Conservation (phyloP, 2,797 vertebrate species). For the Semotilus atromaculatus region DNA sequence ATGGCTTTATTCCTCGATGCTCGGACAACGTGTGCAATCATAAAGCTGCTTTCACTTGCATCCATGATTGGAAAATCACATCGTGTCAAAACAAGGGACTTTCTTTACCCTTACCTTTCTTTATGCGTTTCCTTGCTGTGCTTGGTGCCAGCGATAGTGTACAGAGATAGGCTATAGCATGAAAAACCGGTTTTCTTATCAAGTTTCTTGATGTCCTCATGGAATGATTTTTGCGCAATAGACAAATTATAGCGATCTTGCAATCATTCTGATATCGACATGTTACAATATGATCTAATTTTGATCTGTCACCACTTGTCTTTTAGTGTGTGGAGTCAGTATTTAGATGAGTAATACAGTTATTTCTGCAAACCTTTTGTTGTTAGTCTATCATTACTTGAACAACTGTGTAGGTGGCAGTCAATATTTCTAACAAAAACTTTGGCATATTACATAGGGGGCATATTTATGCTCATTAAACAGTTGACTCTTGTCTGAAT, state of each 20-base stretch:
- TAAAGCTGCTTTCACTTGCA: background rate
- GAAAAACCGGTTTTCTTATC: slow-evolving; percentile 7
- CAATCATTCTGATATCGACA: background rate
- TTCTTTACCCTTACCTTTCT: background rate
- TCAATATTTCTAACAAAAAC: background rate
- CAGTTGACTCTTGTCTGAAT: background rate
- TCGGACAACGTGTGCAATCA: background rate
- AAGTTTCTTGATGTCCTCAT: background rate
- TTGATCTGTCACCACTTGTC: background rate
- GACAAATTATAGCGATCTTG: background rate
- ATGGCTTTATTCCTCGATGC: background rate
- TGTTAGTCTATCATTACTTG: background rate
- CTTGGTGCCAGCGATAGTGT: background rate
- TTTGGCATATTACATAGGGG: background rate
- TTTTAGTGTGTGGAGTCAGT: background rate
- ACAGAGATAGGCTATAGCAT: background rate
- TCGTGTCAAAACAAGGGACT: slow-evolving; percentile 2
- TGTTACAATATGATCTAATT: background rate
- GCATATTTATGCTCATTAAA: background rate
- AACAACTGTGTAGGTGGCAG: background rate
- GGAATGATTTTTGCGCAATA: background rate
- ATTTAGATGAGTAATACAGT: background rate
- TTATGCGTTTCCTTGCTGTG: background rate
- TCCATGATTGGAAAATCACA: background rate
- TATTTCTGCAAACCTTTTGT: background rate